Percentiles rank a stretch among this genome's conserved stretches.
Evolutionary conservation across 2,113 vertebrate genomes (phyloP).

Genomic region (Phylloscopus trochilus): DNA sequence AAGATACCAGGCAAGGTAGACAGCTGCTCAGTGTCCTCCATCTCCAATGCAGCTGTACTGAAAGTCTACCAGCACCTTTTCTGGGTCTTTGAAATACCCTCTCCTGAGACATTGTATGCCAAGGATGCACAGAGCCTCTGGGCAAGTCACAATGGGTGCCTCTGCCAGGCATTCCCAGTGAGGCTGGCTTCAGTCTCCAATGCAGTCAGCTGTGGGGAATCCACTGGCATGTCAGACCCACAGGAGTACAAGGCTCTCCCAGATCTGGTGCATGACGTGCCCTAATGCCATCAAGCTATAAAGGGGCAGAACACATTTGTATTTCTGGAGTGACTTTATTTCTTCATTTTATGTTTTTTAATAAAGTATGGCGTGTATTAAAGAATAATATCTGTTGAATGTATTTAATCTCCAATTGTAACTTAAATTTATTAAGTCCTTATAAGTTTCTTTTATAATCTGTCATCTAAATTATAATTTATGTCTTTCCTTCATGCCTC

Average conservation of each 20-base stretch:
- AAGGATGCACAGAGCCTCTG: neutral
- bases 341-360: slow-evolving; percentile 3
- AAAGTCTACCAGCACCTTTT: neutral
- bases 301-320: neutral
- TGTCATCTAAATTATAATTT: slow-evolving; percentile 27
- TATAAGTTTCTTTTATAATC: slow-evolving; percentile 14
- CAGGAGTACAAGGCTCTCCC: neutral
- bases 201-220: neutral
- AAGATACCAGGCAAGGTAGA: neutral
- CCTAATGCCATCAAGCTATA: neutral
- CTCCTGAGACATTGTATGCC: neutral
- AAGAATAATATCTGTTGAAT: neutral
- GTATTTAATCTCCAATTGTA: neutral
- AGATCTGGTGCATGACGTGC: no score
- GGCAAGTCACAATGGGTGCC: neutral
- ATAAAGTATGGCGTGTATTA: neutral
- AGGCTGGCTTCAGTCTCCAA: neutral
- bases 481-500: neutral
- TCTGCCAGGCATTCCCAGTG: no score
- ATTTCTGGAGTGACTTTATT: neutral
- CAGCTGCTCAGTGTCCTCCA: neutral
- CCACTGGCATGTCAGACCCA: neutral
- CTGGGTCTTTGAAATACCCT: neutral
- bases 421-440: neutral
- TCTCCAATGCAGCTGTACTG: neutral